Evolutionary conservation across 2,888 invertebrate species (phyloP), one percentile per base, ranked within the genome.

Genomic region (Microdon myrmicae): DNA sequence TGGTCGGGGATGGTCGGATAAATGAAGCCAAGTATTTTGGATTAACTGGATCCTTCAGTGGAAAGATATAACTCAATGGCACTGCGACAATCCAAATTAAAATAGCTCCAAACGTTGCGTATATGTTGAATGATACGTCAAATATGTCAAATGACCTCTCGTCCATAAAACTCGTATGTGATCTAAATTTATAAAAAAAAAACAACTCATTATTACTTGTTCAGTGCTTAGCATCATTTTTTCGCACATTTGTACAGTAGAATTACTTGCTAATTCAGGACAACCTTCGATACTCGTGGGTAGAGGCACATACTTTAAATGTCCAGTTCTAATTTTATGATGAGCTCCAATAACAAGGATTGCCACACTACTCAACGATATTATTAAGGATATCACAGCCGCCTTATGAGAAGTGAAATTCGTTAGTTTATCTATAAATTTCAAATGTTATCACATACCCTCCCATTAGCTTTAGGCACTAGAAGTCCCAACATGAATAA

Each of bases 401-500:
- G 75, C 77, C 73, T 75, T 20, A 0, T 59, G 32, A 10, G 3
- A 7, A 26, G n/a, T n/a, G n/a, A n/a, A n/a, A n/a, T n/a, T n/a
- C n/a, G n/a, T n/a, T n/a, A n/a, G n/a, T n/a, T n/a, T n/a, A n/a
- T n/a, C n/a, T n/a, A n/a, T n/a, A n/a, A n/a, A n/a, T n/a, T n/a
- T n/a, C n/a, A n/a, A n/a, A n/a, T n/a, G n/a, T n/a, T n/a, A n/a
- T n/a, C n/a, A n/a, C n/a, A n/a, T 35, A 69, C 70, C 47, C 53
- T 67, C 17, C 67, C 79, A 71, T 83, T 83, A 1, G 82, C 78
- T 81, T 82, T 86, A 0, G 87, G 87, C 38, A 86, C 77, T 59
- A 87, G 75, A 81, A 87, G 83, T 16, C 87, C 87, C 7, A 87
- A 73, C 9, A 84, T 82, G 69, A 87, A 87, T 2, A 86, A 80